These are phyloP conservation scores for Patella ulyssiponensis DNA, from an alignment of 2,888 invertebrate genomes.

Conservation along the genomic window DNA sequence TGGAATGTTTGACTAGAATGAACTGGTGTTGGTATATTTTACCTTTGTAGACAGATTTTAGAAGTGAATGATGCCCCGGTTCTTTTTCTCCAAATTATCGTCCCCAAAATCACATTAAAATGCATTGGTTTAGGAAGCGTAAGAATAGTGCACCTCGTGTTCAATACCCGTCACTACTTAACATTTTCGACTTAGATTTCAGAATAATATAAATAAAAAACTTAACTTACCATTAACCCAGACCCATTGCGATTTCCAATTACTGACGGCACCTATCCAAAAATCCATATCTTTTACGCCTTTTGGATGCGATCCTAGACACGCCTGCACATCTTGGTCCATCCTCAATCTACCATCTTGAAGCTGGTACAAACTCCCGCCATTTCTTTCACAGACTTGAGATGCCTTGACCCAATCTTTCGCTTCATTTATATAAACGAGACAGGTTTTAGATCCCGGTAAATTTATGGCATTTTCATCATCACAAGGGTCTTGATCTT, in stretches of 20 bases:
- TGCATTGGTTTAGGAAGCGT: no score
- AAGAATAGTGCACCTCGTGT: no score
- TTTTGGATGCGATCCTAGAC: constrained; percentile 27
- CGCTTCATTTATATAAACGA: constrained; percentile 29
- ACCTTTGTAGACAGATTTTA: no score
- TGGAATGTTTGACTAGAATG: no score
- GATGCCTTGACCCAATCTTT: constrained; percentile 31
- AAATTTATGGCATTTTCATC: constrained; percentile 27
- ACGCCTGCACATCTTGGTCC: constrained; percentile 22
- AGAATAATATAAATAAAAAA: neutral
- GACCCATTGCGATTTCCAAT: constrained; percentile 34
- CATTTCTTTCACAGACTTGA: constrained; percentile 27
- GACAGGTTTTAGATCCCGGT: constrained; percentile 32
- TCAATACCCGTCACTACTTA: no score
- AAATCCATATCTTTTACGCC: constrained; percentile 25
- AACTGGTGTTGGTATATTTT: no score
- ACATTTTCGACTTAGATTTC: no score
- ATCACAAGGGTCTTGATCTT: constrained; percentile 24
- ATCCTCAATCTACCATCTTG: constrained; percentile 20
- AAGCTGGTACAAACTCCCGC: constrained; percentile 35
- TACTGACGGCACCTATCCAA: constrained; percentile 36
- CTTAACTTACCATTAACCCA: constrained; percentile 37
- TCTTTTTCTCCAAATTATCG: no score
- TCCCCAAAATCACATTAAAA: no score
- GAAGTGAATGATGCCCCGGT: no score